Conservation (phyloP, 2,888 invertebrate species). For the Coleophora flavipennella region DNA sequence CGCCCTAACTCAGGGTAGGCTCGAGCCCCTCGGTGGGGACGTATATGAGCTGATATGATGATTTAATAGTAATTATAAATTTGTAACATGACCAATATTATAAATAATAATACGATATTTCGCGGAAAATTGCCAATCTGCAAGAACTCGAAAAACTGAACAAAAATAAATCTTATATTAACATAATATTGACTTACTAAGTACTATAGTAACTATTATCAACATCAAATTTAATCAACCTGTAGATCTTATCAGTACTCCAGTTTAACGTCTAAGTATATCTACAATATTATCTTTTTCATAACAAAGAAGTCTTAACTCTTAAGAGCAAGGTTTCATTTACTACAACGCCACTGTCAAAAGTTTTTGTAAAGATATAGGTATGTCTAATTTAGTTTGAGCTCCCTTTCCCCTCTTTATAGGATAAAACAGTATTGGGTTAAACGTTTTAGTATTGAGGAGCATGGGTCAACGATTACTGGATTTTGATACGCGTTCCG, state of each 20-base stretch:
- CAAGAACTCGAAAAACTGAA: too few species aligned
- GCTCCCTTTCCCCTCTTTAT: constrained; percentile 21
- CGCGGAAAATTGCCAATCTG: too few species aligned
- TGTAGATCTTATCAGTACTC: constrained; percentile 60
- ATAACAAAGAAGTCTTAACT: constrained; percentile 11
- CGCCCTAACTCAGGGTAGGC: too few species aligned
- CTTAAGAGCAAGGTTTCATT: constrained; percentile 12
- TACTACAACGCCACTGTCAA: constrained; percentile 8
- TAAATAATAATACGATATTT: too few species aligned
- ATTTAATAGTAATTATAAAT: too few species aligned
- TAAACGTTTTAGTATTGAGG: constrained; percentile 21
- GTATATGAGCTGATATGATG: too few species aligned
- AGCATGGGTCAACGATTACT: constrained; percentile 25
- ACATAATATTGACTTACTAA: too few species aligned
- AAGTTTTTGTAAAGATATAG: constrained; percentile 19
- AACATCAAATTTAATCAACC: constrained; percentile 22
- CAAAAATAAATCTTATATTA: too few species aligned
- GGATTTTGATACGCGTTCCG: constrained; percentile 33
- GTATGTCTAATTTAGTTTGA: constrained; percentile 26
- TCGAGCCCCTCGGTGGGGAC: too few species aligned
- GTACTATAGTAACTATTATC: too few species aligned
- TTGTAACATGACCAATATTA: too few species aligned
- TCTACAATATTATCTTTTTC: constrained; percentile 26
- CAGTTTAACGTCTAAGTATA: constrained; percentile 44
- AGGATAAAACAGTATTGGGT: constrained; percentile 10